Conservation (phyloP, 2,797 vertebrate genomes). For the Phrynocephalus forsythii region DNA sequence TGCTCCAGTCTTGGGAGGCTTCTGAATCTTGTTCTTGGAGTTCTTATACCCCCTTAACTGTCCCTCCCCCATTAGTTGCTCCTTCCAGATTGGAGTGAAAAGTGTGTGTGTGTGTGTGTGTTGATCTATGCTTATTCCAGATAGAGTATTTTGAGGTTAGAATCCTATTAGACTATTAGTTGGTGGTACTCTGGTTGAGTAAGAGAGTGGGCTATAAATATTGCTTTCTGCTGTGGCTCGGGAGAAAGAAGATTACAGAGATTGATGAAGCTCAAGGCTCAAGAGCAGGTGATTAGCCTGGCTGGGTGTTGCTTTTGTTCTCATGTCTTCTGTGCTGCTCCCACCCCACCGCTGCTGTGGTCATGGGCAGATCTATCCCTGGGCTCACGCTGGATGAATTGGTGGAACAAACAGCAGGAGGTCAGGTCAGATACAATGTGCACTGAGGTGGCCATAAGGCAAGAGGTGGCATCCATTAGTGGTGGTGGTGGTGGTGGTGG, state of each 20-base stretch:
- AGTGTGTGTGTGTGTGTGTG: neutral
- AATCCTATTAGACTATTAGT: conserved; percentile 72
- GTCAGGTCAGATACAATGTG: too few species aligned
- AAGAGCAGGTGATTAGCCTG: conserved; percentile 59
- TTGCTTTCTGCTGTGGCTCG: neutral
- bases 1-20: neutral
- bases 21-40: conserved; percentile 20
- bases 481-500: too few species aligned
- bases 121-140: neutral
- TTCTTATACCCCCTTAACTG: conserved; percentile 55
- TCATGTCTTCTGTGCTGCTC: neutral
- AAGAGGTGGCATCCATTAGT: too few species aligned
- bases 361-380: too few species aligned
- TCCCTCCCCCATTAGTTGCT: conserved; percentile 59
- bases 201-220: conserved; percentile 70
- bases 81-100: neutral
- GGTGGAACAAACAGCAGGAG: too few species aligned
- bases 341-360: neutral
- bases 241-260: conserved; percentile 68
- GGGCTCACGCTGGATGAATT: too few species aligned
- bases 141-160: neutral
- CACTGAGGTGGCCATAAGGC: too few species aligned
- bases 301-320: neutral
- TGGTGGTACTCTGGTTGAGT: conserved; percentile 46
- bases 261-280: conserved; percentile 53